A percentile compares a stretch with the other conserved stretches of the same genome.
These are phyloP conservation scores for Patiria miniata DNA, from an alignment of 35 echinoderm and acorn worm genomes.

Conservation along the genomic window DNA sequence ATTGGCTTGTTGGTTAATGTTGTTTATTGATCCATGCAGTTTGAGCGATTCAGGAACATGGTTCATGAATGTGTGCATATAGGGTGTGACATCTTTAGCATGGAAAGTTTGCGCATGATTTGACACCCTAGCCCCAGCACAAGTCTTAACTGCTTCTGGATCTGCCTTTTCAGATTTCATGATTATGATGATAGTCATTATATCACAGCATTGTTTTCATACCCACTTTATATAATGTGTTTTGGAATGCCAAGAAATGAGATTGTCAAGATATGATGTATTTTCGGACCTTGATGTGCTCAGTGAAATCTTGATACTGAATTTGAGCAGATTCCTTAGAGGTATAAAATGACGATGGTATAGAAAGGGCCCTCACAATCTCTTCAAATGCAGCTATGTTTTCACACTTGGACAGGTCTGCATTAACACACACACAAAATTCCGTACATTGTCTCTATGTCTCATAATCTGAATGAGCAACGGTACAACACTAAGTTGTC, in stretches of 20 bases:
- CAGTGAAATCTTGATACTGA: conserved; percentile 41
- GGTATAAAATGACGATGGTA: conserved; percentile 41
- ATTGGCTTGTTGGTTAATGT: conserved; percentile 61
- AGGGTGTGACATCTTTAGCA: conserved; percentile 73
- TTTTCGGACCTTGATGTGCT: conserved; percentile 36
- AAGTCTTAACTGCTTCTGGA: conserved; percentile 5
- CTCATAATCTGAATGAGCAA: conserved; percentile 41
- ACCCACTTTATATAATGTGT: conserved; percentile 29
- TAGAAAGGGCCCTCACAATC: conserved; percentile 20
- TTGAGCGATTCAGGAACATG: conserved; percentile 61
- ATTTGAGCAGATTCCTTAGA: conserved; percentile 28
- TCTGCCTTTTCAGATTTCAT: conserved; percentile 29
- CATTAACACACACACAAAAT: conserved; percentile 26
- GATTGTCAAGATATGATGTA: conserved; percentile 40
- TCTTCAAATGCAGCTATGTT: conserved; percentile 37
- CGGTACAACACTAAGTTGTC: conserved; percentile 28
- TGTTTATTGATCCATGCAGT: conserved; percentile 47
- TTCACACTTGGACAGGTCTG: conserved; percentile 28
- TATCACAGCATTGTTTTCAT: conserved; percentile 13
- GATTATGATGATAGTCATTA: conserved; percentile 4
- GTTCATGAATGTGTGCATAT: conserved; percentile 70
- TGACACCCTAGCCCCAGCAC: conserved; percentile 48
- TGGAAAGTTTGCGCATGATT: conserved; percentile 46
- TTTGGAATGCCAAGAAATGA: conserved; percentile 48
- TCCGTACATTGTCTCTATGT: conserved; percentile 38